A percentile compares a stretch with the other conserved stretches of the same genome.
Conservation (phyloP, 2,888 invertebrate species). For the Dynastes grantii region DNA sequence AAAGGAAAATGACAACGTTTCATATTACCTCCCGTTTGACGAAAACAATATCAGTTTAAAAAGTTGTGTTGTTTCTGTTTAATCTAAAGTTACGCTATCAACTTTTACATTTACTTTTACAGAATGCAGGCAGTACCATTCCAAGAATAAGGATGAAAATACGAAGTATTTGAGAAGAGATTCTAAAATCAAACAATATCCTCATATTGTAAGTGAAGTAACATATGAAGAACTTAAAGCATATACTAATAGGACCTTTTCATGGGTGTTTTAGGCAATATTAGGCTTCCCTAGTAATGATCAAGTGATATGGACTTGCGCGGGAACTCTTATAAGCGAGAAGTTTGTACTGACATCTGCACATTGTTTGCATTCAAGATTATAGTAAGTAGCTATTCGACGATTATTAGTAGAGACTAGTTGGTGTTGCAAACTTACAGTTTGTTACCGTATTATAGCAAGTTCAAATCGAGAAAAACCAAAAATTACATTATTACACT, state of each 20-base stretch:
- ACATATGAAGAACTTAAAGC: no score
- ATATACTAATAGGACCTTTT: background rate
- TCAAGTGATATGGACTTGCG: conserved; percentile 73
- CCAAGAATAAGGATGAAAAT: background rate
- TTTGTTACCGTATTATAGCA: no score
- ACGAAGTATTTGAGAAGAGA: conserved; percentile 1
- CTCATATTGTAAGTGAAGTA: conserved; percentile 15
- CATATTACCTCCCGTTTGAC: conserved; percentile 11
- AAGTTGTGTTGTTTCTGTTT: background rate
- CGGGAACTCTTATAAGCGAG: conserved; percentile 77
- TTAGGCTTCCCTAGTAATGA: conserved; percentile 56
- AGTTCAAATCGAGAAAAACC: no score
- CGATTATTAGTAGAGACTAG: background rate
- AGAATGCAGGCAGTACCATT: conserved; percentile 23
- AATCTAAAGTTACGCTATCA: background rate
- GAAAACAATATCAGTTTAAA: background rate
- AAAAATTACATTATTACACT: no score
- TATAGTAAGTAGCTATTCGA: conserved; percentile 51
- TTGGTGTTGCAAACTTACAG: no score
- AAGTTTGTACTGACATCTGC: conserved; percentile 78
- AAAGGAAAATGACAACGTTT: background rate
- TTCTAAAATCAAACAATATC: background rate
- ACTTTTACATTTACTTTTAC: background rate
- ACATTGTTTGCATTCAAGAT: conserved; percentile 71
- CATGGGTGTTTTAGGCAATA: conserved; percentile 49